A percentile compares a stretch with the other conserved stretches of the same genome.
Evolutionary conservation across 2,113 vertebrate species (phyloP).

Genomic region (Actenoides hombroni): DNA sequence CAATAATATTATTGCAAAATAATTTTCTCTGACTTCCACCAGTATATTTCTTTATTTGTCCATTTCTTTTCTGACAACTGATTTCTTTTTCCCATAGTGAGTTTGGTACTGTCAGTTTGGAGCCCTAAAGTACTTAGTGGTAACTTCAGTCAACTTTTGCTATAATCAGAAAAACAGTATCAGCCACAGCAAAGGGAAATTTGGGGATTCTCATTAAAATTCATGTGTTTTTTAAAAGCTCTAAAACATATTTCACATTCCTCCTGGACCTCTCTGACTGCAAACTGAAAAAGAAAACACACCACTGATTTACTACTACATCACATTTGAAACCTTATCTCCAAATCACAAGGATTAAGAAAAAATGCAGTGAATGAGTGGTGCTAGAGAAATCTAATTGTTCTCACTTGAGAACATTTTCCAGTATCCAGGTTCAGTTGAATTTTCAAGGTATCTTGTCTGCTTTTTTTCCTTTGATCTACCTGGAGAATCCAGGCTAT

Average conservation of each 20-base stretch:
- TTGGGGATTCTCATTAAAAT: not conserved
- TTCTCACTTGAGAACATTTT: not conserved
- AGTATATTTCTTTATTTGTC: conserved; percentile 21
- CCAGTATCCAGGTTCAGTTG: not conserved
- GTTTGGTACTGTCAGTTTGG: not conserved
- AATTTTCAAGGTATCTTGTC: not conserved
- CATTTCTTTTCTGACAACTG: not conserved
- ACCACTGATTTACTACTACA: not conserved
- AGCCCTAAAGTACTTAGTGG: not conserved
- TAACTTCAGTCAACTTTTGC: not conserved
- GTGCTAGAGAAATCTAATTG: not conserved
- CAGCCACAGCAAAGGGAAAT: not conserved
- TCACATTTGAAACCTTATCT: not conserved
- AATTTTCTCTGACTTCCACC: not conserved
- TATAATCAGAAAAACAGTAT: not conserved
- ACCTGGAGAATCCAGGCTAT: not conserved
- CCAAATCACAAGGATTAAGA: not conserved
- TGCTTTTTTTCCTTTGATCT: not conserved
- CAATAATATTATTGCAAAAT: not conserved
- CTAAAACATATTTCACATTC: not conserved
- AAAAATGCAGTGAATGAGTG: not conserved
- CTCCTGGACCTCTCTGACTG: not conserved
- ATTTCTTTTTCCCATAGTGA: not conserved
- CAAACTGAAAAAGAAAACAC: not conserved
- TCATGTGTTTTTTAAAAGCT: not conserved